Percentiles rank a stretch among this genome's conserved stretches.
Conservation (phyloP, 2,888 invertebrate species). For the Phlogophora meticulosa region DNA sequence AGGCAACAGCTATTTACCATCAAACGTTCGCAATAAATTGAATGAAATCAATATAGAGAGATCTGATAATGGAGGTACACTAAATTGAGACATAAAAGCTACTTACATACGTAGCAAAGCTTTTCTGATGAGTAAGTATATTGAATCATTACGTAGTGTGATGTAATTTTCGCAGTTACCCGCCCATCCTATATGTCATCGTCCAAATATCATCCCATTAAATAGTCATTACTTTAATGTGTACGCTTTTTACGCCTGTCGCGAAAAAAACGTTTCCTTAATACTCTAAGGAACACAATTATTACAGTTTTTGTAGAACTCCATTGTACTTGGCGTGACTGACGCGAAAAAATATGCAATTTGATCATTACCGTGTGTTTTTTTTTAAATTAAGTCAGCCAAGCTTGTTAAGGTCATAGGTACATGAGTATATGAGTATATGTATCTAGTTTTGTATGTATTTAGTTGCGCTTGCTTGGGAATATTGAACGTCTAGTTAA, state of each 20-base stretch:
- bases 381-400: constrained; percentile 46
- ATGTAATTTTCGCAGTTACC: constrained; percentile 64
- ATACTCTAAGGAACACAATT: constrained; percentile 69
- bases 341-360: constrained; percentile 52
- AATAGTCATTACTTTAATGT: constrained; percentile 76
- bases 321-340: constrained; percentile 57
- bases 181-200: constrained; percentile 68
- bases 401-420: constrained; percentile 38
- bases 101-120: neutral
- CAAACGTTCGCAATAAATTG: constrained; percentile 9
- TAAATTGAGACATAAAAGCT: no score
- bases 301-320: constrained; percentile 58
- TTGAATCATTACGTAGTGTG: constrained; percentile 36
- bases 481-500: neutral
- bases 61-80: no score
- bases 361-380: constrained; percentile 55
- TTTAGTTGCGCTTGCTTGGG: neutral
- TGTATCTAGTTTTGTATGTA: neutral
- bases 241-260: constrained; percentile 70
- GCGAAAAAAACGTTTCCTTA: constrained; percentile 74
- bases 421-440: neutral
- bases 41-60: no score
- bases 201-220: constrained; percentile 74
- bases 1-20: neutral
- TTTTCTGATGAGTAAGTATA: constrained; percentile 14